Evolutionary conservation across 1,140 invertebrate species (phyloP).

Genomic region (Drosophila chauvacae): DNA sequence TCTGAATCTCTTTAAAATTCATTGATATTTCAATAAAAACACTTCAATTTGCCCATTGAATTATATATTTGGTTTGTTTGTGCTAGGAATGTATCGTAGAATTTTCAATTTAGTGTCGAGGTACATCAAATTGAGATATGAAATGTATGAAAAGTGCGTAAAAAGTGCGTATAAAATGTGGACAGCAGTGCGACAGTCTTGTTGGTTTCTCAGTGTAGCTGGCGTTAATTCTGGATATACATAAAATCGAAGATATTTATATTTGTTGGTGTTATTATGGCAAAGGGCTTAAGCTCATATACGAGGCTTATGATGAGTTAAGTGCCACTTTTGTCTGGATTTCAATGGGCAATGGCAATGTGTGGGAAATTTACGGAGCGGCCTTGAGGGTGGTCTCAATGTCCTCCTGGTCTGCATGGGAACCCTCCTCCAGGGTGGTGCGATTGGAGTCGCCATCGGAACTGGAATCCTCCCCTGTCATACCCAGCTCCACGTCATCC

Average conservation of each 20-base stretch:
- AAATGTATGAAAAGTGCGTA: neutral
- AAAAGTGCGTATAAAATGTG: neutral
- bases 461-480: neutral
- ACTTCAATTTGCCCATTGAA: neutral
- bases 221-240: conserved; percentile 39
- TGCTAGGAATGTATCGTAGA: neutral
- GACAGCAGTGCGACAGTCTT: neutral
- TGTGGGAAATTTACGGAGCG: neutral
- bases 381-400: neutral
- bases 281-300: conserved; percentile 46
- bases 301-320: conserved; percentile 54
- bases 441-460: conserved; percentile 18
- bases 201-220: conserved; percentile 1
- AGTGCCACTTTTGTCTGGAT: conserved; percentile 54
- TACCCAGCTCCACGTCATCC: neutral
- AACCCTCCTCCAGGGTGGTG: neutral
- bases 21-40: neutral
- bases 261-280: conserved; percentile 49
- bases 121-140: neutral
- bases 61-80: neutral
- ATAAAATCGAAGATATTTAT: conserved; percentile 53
- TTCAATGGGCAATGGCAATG: conserved; percentile 15
- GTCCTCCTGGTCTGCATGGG: neutral
- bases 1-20: neutral
- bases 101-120: neutral